phyloP scores from a whole-genome alignment of 2,797 vertebrate species.

The Fundulus diaphanus region DNA sequence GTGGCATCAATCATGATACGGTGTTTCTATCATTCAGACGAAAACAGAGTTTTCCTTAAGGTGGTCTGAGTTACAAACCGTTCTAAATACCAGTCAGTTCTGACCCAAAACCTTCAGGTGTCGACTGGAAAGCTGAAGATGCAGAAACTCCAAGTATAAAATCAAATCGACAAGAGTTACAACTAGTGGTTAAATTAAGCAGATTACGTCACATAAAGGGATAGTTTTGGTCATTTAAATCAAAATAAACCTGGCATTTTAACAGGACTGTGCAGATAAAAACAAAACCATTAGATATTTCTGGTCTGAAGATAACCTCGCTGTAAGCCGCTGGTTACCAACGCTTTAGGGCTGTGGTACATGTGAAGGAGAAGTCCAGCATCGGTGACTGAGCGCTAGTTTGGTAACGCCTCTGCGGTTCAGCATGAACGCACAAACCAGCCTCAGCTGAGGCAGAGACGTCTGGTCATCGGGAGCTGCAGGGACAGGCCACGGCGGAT shows the following conservation, averaged over 20 bases:
- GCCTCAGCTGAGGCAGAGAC: slow-evolving; percentile 22
- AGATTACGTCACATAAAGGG: not conserved
- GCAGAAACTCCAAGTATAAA: too few relatives aligned
- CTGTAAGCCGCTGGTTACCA: not conserved
- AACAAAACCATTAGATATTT: not conserved
- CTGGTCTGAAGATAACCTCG: too few relatives aligned
- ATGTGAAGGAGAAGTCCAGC: slow-evolving; percentile 2
- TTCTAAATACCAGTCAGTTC: not conserved
- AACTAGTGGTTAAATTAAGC: not conserved
- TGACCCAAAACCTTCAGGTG: not conserved
- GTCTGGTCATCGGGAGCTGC: not conserved
- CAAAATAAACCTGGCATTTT: not conserved
- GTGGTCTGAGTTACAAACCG: too few relatives aligned
- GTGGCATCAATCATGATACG: not conserved
- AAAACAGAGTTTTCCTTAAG: not conserved
- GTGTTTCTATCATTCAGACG: not conserved
- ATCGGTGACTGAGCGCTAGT: not conserved
- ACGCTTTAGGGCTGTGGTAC: not conserved
- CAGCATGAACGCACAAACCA: slow-evolving; percentile 26
- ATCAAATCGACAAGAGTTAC: not conserved
- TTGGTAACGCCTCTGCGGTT: not conserved
- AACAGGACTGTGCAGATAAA: not conserved
- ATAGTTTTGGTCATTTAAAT: not conserved
- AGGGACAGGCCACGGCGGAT: not conserved
- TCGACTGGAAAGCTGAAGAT: not conserved